Evolutionary conservation across 2,113 vertebrate species (phyloP).

Genomic region (Phyllopteryx taeniolatus): DNA sequence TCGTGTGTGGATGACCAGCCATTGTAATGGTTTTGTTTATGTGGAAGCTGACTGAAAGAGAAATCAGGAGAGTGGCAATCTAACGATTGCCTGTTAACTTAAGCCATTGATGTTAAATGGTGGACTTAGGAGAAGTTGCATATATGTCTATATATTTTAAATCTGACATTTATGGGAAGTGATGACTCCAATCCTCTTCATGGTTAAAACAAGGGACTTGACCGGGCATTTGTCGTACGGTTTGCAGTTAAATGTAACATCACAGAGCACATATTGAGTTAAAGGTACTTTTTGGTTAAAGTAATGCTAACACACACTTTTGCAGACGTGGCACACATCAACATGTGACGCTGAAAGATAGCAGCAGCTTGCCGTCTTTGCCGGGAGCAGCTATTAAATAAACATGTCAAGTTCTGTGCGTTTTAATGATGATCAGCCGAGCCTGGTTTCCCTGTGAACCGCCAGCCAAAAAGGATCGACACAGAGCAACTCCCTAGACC

Average conservation of each 20-base stretch:
- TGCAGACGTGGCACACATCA: constrained; percentile 63
- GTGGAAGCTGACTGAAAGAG: not conserved
- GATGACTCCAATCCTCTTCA: constrained; percentile 30
- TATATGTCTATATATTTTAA: constrained; percentile 10
- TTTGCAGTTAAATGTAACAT: constrained; percentile 14
- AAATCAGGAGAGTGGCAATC: not conserved
- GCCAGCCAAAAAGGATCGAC: constrained; percentile 69
- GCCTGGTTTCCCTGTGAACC: constrained; percentile 66
- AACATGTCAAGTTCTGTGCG: constrained; percentile 74
- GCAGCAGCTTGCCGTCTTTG: constrained; percentile 73
- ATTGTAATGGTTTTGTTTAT: not conserved
- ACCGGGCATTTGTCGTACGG: constrained; percentile 27
- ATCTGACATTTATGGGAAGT: constrained; percentile 23
- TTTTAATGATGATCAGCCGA: constrained; percentile 74
- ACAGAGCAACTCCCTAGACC: constrained; percentile 71
- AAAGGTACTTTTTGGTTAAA: constrained; percentile 38
- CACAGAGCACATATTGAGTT: constrained; percentile 24
- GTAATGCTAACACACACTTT: constrained; percentile 36
- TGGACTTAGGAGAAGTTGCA: constrained; percentile 17
- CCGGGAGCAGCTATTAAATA: constrained; percentile 76
- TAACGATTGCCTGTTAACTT: not conserved
- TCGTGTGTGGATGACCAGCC: not conserved
- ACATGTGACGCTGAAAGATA: constrained; percentile 70
- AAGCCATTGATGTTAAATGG: not conserved
- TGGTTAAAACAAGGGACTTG: constrained; percentile 35